These are phyloP conservation scores for Coecobrya sp. DNA, from an alignment of 2,888 invertebrate genomes.

Conservation along the genomic window DNA sequence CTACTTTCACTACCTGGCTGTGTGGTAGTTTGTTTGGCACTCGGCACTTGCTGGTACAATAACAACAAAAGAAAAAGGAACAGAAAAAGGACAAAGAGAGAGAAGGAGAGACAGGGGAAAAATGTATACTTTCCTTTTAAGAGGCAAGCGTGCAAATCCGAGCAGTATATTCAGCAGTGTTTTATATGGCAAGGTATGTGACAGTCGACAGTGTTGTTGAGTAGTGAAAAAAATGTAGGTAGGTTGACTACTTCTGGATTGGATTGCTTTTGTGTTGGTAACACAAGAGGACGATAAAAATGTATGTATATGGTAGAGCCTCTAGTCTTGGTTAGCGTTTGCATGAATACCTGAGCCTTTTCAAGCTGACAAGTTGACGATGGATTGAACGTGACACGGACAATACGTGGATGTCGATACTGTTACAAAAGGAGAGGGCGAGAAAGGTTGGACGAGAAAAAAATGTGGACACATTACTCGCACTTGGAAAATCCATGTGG, in stretches of 20 bases:
- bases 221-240: background rate
- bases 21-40: conserved; percentile 12
- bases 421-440: background rate
- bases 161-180: background rate
- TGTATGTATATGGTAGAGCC: background rate
- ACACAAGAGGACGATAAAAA: background rate
- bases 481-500: no score
- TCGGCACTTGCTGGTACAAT: conserved; percentile 14
- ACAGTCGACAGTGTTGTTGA: background rate
- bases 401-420: background rate
- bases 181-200: background rate
- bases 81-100: background rate
- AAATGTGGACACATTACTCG: background rate
- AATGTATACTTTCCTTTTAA: background rate
- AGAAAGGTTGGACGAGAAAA: background rate
- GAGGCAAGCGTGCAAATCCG: background rate
- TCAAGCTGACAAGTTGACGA: conserved; percentile 12
- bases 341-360: background rate
- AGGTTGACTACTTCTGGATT: no score
- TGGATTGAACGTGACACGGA: conserved; percentile 16
- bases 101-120: background rate
- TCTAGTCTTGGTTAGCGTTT: background rate
- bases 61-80: background rate
- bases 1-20: conserved; percentile 10
- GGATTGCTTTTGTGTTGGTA: background rate